These are phyloP conservation scores for Delia radicum DNA, from an alignment of 1,140 invertebrate species.

Conservation along the genomic window DNA sequence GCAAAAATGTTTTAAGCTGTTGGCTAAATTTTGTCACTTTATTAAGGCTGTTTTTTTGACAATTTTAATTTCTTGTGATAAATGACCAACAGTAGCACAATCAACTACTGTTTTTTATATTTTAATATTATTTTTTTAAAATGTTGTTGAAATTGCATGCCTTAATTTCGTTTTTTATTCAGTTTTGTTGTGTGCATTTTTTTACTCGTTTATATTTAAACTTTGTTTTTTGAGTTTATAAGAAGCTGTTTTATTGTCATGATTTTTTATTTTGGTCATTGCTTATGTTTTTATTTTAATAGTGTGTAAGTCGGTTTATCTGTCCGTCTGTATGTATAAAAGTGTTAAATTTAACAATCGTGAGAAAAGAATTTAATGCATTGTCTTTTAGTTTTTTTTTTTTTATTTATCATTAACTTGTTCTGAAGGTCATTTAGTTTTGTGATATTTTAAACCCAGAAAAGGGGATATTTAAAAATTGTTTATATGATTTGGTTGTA, in stretches of 20 bases:
- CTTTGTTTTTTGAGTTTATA: not conserved
- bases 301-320: not conserved
- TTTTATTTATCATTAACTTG: not conserved
- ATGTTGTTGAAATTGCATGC: not conserved
- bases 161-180: not conserved
- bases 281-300: not conserved
- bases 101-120: not conserved
- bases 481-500: not conserved
- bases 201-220: not conserved
- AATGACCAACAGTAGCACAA: not conserved
- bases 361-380: not conserved
- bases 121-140: not conserved
- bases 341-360: conserved; percentile 4
- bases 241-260: not conserved
- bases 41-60: not conserved
- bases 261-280: not conserved
- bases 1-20: not conserved
- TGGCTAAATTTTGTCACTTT: not conserved
- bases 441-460: not conserved
- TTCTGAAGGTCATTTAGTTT: not conserved
- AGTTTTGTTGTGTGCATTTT: not conserved
- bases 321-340: not conserved
- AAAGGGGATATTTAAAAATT: not conserved
- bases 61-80: not conserved
- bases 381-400: not conserved